Percentiles rank a stretch among this genome's conserved stretches.
Conservation (phyloP, 1,140 invertebrate species). For the Drosophila simulans region DNA sequence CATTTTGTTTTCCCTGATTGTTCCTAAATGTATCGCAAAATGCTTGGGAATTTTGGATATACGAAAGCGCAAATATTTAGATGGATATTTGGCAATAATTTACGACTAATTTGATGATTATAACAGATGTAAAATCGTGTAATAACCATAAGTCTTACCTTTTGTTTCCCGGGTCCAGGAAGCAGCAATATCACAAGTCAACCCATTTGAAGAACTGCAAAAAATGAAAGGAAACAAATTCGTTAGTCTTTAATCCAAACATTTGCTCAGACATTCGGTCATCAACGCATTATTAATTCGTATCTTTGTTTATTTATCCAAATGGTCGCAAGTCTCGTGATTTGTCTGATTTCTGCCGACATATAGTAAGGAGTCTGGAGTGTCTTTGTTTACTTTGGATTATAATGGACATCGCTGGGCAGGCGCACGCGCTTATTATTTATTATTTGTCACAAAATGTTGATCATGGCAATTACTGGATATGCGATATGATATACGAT, state of each 20-base stretch:
- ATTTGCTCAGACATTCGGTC: conserved; percentile 6
- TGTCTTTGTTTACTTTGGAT: conserved; percentile 24
- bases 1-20: conserved; percentile 19
- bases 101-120: not conserved
- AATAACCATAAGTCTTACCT: conserved; percentile 51
- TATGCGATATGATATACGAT: conserved; percentile 53
- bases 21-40: not conserved
- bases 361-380: conserved; percentile 2
- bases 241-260: conserved; percentile 3
- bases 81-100: not conserved
- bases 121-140: not conserved
- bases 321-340: conserved; percentile 20
- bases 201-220: conserved; percentile 84
- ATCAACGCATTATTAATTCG: conserved; percentile 15
- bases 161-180: conserved; percentile 84
- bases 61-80: conserved; percentile 5
- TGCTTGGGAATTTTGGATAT: not conserved
- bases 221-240: conserved; percentile 8
- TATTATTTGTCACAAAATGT: conserved; percentile 48
- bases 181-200: conserved; percentile 82
- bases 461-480: conserved; percentile 40
- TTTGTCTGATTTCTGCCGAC: conserved; percentile 43
- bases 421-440: conserved; percentile 41
- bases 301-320: conserved; percentile 44
- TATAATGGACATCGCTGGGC: conserved; percentile 28